These are phyloP conservation scores for Enteromius viviparus DNA, from an alignment of 2,797 vertebrate species.

Conservation along the genomic window DNA sequence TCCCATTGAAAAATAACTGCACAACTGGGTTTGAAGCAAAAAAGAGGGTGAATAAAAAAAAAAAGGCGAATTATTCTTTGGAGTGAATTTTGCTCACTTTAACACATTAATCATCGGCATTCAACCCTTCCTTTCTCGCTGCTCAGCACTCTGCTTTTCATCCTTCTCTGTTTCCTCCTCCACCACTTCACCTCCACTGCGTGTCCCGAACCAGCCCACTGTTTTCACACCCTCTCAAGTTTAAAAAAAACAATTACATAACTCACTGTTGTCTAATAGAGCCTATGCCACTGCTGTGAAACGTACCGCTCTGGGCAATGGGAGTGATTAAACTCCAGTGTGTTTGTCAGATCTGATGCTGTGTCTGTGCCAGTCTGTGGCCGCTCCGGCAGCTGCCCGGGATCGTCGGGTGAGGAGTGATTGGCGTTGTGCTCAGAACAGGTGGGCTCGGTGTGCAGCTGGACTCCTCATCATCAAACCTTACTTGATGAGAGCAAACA, in stretches of 20 bases:
- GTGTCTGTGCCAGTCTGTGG: conserved; percentile 23
- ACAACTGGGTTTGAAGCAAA: neutral
- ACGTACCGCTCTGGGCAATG: neutral
- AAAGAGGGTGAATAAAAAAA: neutral
- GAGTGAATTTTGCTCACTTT: neutral
- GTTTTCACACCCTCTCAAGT: conserved; percentile 39
- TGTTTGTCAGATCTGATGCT: conserved; percentile 6
- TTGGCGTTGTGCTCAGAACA: conserved; percentile 41
- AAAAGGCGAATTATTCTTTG: neutral
- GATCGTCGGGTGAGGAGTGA: conserved; percentile 40
- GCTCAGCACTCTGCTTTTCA: conserved; percentile 17
- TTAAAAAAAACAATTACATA: conserved; percentile 36
- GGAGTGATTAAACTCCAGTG: conserved; percentile 11
- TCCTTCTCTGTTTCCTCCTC: conserved; percentile 30
- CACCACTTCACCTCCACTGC: conserved; percentile 31
- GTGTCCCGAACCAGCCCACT: conserved; percentile 43
- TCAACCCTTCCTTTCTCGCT: neutral
- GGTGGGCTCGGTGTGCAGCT: conserved; percentile 47
- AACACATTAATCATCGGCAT: conserved; percentile 27
- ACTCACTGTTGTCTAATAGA: conserved; percentile 22
- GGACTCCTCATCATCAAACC: conserved; percentile 28
- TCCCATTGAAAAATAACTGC: neutral
- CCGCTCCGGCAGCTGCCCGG: conserved; percentile 36
- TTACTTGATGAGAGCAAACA: conserved; percentile 31
- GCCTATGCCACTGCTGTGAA: conserved; percentile 19